Conservation (phyloP, 2,888 invertebrate species). For the Pherbina coryleti region DNA sequence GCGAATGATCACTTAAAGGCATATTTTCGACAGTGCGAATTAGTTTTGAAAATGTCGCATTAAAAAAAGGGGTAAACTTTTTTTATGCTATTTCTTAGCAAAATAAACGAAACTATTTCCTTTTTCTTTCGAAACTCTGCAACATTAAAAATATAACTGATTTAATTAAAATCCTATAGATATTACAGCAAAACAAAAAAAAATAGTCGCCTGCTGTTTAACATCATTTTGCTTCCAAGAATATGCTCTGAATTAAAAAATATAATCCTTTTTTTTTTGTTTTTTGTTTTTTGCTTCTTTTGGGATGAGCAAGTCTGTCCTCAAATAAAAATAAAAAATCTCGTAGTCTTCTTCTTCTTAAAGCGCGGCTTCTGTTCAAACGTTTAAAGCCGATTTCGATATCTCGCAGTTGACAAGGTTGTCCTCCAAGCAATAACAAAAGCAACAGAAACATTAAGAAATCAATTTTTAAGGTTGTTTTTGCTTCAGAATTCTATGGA, state of each 20-base stretch:
- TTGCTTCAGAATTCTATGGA: constrained; percentile 59
- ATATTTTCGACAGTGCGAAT: background rate
- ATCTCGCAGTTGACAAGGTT: constrained; percentile 3
- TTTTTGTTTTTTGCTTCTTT: background rate
- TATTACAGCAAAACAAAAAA: no score
- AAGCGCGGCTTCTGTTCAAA: constrained; percentile 4
- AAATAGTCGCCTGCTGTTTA: background rate
- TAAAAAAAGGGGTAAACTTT: background rate
- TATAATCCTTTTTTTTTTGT: background rate
- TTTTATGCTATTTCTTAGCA: background rate
- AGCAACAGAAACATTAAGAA: constrained; percentile 5
- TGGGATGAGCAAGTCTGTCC: background rate
- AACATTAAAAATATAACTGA: no score
- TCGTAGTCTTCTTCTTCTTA: background rate
- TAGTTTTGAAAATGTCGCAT: background rate
- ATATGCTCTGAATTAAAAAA: background rate
- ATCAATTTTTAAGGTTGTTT: constrained; percentile 17
- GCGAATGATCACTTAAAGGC: constrained; percentile 37
- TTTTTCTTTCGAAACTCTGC: no score
- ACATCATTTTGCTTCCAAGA: no score
- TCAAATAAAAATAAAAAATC: background rate
- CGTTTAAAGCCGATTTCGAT: background rate
- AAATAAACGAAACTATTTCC: no score
- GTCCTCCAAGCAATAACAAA: background rate
- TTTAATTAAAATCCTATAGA: no score